Evolutionary conservation across 2,797 vertebrate genomes (phyloP).

Genomic region (Tachyglossus aculeatus): DNA sequence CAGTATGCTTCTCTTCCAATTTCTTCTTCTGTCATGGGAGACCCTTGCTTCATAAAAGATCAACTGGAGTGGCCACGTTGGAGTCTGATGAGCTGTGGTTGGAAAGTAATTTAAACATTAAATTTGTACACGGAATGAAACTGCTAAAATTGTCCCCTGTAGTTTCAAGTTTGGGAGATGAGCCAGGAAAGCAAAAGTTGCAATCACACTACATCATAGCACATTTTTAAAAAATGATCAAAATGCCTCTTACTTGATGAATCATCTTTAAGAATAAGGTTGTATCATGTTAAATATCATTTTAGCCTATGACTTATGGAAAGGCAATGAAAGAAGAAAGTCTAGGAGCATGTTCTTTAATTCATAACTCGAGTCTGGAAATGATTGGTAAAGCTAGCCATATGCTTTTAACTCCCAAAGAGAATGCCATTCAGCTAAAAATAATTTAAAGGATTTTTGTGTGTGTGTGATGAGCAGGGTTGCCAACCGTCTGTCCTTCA

Average conservation of each 20-base stretch:
- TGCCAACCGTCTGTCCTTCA: too few relatives aligned
- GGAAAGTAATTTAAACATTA: slow-evolving; percentile 14
- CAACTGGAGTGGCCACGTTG: slow-evolving; percentile 13
- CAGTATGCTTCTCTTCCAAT: slow-evolving; percentile 26
- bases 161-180: not conserved
- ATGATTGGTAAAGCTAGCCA: too few relatives aligned
- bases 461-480: too few relatives aligned
- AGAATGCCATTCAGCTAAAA: too few relatives aligned
- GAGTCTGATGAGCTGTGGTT: slow-evolving; percentile 3
- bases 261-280: not conserved
- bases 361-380: too few relatives aligned
- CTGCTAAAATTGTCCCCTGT: not conserved
- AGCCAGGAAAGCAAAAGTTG: not conserved
- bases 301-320: too few relatives aligned
- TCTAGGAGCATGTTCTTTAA: too few relatives aligned
- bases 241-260: not conserved
- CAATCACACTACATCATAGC: not conserved
- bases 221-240: not conserved
- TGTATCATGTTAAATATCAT: too few relatives aligned
- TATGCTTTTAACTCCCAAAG: too few relatives aligned
- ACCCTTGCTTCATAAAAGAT: slow-evolving; percentile 31
- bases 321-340: too few relatives aligned
- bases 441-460: too few relatives aligned
- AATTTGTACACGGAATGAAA: not conserved
- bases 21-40: slow-evolving; percentile 19